Evolutionary conservation across 2,888 invertebrate genomes (phyloP), one percentile per base, ranked within the genome.

Genomic region (Caenorhabditis sp.): DNA sequence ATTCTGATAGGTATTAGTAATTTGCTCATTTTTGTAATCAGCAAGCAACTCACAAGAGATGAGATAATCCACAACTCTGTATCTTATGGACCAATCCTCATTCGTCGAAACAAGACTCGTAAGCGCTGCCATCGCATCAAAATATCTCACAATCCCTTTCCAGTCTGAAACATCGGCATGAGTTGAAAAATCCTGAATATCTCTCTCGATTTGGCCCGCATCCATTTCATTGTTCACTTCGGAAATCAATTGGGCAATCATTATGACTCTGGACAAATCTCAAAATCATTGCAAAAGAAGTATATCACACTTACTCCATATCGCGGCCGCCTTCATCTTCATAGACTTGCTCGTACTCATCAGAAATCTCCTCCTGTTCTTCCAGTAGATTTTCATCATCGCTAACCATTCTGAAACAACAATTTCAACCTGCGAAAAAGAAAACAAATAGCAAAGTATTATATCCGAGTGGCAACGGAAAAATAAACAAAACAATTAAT

Each of bases 21-120:
- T n/a, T n/a, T n/a, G n/a, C n/a, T n/a, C n/a, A n/a, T n/a, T n/a
- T n/a, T n/a, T n/a, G n/a, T n/a, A n/a, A n/a, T n/a, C 17, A 3
- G 8, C 3, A 38, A 59, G 20, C 56, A 31, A 56, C 58, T 43
- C 14, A 67, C 72, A 73, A 21, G 68, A 38, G 3, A 66, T 21
- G 7, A 74, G 52, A 63, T 63, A 70, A n/a, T 63, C 53, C 36
- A 27, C 63, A n/a, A 69, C 21, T 49, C 27, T 38, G 53, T 69
- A 63, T 27, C 74, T 54, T 17, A 23, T 53, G 7, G 27, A 1
- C 74, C 74, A 74, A 21, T 74, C 63, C 0, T 70, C 59, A 52
- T 70, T 69, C 1, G 59, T 74, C 7, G 74, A 74, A 14, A 62
- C 62, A 12, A 62, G 21, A 25, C 62, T 53, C 1, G 54, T 63